Evolutionary conservation across 2,888 invertebrate species (phyloP).

Genomic region (Coelopa pilipes): DNA sequence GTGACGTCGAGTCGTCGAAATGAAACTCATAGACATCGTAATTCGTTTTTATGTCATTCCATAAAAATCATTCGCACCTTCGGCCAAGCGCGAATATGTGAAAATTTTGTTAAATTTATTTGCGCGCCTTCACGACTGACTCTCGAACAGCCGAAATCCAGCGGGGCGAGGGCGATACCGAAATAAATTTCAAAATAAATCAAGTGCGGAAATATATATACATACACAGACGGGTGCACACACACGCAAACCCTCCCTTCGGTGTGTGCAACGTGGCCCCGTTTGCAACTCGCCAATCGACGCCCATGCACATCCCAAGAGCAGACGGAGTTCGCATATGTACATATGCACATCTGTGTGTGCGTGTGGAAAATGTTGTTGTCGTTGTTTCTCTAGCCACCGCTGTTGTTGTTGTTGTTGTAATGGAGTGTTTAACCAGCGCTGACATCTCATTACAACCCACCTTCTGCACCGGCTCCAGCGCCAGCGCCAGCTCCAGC

Average conservation of each 20-base stretch:
- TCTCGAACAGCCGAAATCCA: background rate
- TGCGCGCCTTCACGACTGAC: background rate
- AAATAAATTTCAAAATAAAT: constrained; percentile 18
- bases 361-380: background rate
- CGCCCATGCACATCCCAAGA: constrained; percentile 17
- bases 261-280: background rate
- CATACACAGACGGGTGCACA: background rate
- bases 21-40: background rate
- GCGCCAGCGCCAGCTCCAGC: too few species aligned
- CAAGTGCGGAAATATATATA: constrained; percentile 20
- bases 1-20: too few species aligned
- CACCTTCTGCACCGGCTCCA: background rate
- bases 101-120: constrained; percentile 15
- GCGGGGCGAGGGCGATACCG: background rate
- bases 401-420: constrained; percentile 6
- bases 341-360: too few species aligned
- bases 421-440: constrained; percentile 49
- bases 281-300: constrained; percentile 24
- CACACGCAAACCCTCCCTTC: background rate
- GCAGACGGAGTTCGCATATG: background rate
- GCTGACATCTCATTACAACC: constrained; percentile 57
- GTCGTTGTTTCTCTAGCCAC: background rate
- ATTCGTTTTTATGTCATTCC: constrained; percentile 6
- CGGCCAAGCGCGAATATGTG: constrained; percentile 11
- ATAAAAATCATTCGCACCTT: constrained; percentile 27